A percentile compares a stretch with the other conserved stretches of the same genome.
These are phyloP conservation scores for Xiphydria camelus DNA, from an alignment of 2,888 invertebrate genomes.

Conservation along the genomic window DNA sequence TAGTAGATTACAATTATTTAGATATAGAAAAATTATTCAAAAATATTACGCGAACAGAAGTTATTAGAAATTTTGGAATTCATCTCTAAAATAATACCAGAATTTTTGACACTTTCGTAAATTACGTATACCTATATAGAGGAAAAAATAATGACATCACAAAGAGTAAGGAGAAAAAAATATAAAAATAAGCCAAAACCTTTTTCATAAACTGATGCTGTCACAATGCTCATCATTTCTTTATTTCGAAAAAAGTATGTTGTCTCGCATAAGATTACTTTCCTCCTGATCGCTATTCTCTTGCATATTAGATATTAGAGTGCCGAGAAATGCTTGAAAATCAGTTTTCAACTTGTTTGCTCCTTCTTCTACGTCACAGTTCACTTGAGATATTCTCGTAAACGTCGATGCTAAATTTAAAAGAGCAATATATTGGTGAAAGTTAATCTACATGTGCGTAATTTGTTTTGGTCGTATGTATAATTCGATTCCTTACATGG, in stretches of 20 bases:
- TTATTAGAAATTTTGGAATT: too few species aligned
- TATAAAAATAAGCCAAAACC: too few species aligned
- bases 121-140: too few species aligned
- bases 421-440: slow-evolving; percentile 19
- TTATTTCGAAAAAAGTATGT: slow-evolving; percentile 11
- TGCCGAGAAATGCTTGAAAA: slow-evolving; percentile 54
- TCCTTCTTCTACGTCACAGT: slow-evolving; percentile 64
- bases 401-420: slow-evolving; percentile 62
- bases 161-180: too few species aligned
- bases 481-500: slow-evolving; percentile 61
- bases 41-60: too few species aligned
- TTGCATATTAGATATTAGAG: slow-evolving; percentile 39
- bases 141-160: too few species aligned
- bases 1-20: too few species aligned
- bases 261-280: slow-evolving; percentile 31
- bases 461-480: too few species aligned
- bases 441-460: slow-evolving; percentile 18
- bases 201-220: too few species aligned
- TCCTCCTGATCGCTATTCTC: slow-evolving; percentile 39
- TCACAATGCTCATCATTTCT: not conserved
- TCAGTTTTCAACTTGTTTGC: slow-evolving; percentile 65
- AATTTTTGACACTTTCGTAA: too few species aligned
- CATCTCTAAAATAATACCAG: too few species aligned
- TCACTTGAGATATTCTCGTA: slow-evolving; percentile 64
- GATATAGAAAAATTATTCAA: too few species aligned